Base-by-base conservation (phyloP, 2,888 invertebrate genomes). In the Silvanus unidentatus region DNA sequence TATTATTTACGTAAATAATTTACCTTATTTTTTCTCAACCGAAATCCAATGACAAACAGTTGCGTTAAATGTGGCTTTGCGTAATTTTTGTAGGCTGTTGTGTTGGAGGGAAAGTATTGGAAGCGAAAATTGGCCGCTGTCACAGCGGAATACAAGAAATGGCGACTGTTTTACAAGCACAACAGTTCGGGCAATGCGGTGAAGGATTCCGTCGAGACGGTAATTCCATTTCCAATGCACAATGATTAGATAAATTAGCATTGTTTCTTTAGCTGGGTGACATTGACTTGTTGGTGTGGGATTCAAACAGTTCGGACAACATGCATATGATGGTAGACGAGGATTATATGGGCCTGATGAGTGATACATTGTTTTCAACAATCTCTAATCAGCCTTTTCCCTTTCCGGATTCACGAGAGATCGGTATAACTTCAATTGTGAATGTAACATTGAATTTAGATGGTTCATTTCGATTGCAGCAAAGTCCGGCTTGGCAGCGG, bases 31-130 rank as follows among this genome's bases (percentile, higher is more conserved):
- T n/a, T n/a, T n/a, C n/a, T n/a, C n/a, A n/a, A n/a, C n/a, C n/a
- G n/a, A n/a, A n/a, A n/a, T n/a, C n/a, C n/a, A n/a, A n/a, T n/a
- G n/a, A n/a, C n/a, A n/a, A n/a, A n/a, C n/a, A n/a, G n/a, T n/a
- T n/a, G n/a, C n/a, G n/a, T n/a, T n/a, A n/a, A n/a, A n/a, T n/a
- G n/a, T n/a, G n/a, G n/a, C n/a, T n/a, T n/a, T n/a, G n/a, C n/a
- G n/a, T n/a, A n/a, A n/a, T n/a, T 35, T 43, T 36, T 42, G 29
- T 22, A 97, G 96, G 93, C 97, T 62, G 90, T 94, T 50, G 93
- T 98, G 55, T 77, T 99, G 69, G 98, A 99, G 77, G 99, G 98
- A 45, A 99, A 98, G 79, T 99, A 99, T 75, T 99, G 99, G 98
- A 99, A 99, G 76, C 78, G 98, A 64, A 87, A 94, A 73, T 80